Conservation (phyloP, 1,140 invertebrate species). For the Drosophila ananassae region DNA sequence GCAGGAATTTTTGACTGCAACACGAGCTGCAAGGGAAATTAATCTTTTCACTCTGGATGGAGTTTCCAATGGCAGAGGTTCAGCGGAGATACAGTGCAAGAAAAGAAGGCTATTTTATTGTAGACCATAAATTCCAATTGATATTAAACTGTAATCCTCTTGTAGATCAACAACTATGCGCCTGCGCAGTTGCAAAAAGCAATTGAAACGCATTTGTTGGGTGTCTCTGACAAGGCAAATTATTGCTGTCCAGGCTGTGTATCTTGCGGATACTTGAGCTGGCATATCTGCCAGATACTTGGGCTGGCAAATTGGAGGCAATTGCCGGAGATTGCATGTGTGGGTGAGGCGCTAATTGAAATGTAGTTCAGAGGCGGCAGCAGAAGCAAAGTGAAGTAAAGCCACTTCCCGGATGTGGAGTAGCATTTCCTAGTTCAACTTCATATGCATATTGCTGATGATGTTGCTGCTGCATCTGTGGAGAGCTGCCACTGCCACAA, state of each 20-base stretch:
- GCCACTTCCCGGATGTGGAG: slow-evolving; percentile 53
- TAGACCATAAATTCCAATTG: neutral
- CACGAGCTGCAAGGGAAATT: slow-evolving; percentile 45
- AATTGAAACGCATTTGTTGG: slow-evolving; percentile 79
- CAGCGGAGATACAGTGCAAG: slow-evolving; percentile 17
- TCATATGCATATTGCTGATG: slow-evolving; percentile 10
- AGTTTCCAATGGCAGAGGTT: slow-evolving; percentile 18
- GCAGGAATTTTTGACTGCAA: slow-evolving; percentile 27
- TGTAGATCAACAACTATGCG: slow-evolving; percentile 3
- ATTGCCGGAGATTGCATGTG: slow-evolving; percentile 62
- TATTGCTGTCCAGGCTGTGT: slow-evolving; percentile 45
- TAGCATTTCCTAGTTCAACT: slow-evolving; percentile 53
- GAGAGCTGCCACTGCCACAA: slow-evolving; percentile 5
- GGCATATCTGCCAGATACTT: slow-evolving; percentile 36
- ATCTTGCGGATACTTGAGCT: slow-evolving; percentile 18
- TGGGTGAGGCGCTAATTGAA: slow-evolving; percentile 61
- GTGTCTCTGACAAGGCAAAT: slow-evolving; percentile 57
- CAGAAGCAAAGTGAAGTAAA: slow-evolving; percentile 11
- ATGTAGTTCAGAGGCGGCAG: slow-evolving; percentile 46
- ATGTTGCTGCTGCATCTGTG: too few relatives aligned
- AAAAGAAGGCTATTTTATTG: neutral
- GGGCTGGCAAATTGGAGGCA: slow-evolving; percentile 55
- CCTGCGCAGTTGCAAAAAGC: slow-evolving; percentile 34
- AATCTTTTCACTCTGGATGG: slow-evolving; percentile 51
- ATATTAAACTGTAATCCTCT: neutral